A percentile compares a stretch with the other conserved stretches of the same genome.
These are phyloP conservation scores for Xanthorhoe designata DNA, from an alignment of 2,888 invertebrate species.

Conservation along the genomic window DNA sequence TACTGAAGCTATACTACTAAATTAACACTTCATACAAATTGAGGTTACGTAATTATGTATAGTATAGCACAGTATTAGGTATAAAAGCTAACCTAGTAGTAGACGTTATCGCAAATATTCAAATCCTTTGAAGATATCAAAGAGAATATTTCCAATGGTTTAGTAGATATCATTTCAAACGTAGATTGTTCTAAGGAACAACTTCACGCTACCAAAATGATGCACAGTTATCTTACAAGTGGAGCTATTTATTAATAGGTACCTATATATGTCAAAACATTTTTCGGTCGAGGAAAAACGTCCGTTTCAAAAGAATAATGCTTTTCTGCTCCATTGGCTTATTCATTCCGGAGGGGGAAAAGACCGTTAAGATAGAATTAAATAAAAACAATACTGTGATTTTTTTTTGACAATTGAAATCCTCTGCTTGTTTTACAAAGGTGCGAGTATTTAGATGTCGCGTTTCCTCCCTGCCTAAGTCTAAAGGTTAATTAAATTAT, in stretches of 20 bases:
- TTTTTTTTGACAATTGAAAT: slow-evolving; percentile 30
- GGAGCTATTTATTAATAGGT: slow-evolving; percentile 42
- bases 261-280: slow-evolving; percentile 55
- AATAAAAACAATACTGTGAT: slow-evolving; percentile 40
- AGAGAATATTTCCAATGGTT: background rate
- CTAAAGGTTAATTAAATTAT: slow-evolving; percentile 32
- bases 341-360: slow-evolving; percentile 56
- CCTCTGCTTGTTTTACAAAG: slow-evolving; percentile 11
- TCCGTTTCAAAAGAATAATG: slow-evolving; percentile 68
- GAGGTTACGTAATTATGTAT: too few species aligned
- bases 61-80: too few species aligned
- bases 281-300: slow-evolving; percentile 57
- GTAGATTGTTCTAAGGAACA: background rate
- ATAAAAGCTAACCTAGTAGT: too few species aligned
- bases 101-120: background rate
- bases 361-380: slow-evolving; percentile 46
- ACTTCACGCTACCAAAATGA: slow-evolving; percentile 2
- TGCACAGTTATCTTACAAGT: slow-evolving; percentile 25
- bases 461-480: slow-evolving; percentile 13
- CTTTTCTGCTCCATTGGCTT: slow-evolving; percentile 66
- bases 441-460: slow-evolving; percentile 6
- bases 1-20: too few species aligned
- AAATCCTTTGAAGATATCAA: background rate
- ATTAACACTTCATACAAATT: too few species aligned
- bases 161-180: background rate